Evolutionary conservation across 2,113 vertebrate genomes (phyloP), one percentile per base, ranked within the genome.

Genomic region (Ranitomeya variabilis): DNA sequence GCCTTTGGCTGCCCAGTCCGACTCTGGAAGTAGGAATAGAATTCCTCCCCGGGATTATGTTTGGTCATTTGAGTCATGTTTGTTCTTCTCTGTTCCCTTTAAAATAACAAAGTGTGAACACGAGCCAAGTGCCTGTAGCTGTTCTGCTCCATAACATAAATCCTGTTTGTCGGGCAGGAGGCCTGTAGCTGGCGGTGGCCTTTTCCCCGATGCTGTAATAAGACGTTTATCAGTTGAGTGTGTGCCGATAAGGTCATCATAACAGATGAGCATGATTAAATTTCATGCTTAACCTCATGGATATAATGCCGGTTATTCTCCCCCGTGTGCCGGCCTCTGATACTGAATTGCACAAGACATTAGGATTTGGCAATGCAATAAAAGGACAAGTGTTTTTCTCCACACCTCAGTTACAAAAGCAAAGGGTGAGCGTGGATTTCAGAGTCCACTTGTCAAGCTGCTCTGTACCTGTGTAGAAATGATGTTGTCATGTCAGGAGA

Each of bases 291-390:
- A 18, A 73, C 23, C 69, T 54, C 31, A 13, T n/a, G 18, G 10
- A 54, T 21, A 90, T 87, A 90, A 88, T 88, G 23, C 64, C 10
- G 21, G 18, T 64, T 88, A 31, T 79, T 83, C 69, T 60, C 21
- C 87, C 60, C 8, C 13, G 64, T 85, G 82, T 19, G 54, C 69
- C 26, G 26, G 64, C 31, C 57, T 51, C 60, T 77, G 45, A 76
- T 64, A 74, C 31, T 16, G 18, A 64, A 83, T 88, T 83, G 80
- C 87, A 88, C 71, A 88, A 83, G 87, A 66, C 87, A 76, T 76
- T 88, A 83, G 66, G 73, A 83, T 23, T 87, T 88, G 87, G 80
- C 87, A 88, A 52, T n/a, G 80, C 57, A 83, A 88, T 88, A 26
- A 88, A 88, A 64, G 87, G 80, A 15, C 59, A 83, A 88, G 80